Evolutionary conservation across 2,888 invertebrate genomes (phyloP).

Genomic region (Meganola albula): DNA sequence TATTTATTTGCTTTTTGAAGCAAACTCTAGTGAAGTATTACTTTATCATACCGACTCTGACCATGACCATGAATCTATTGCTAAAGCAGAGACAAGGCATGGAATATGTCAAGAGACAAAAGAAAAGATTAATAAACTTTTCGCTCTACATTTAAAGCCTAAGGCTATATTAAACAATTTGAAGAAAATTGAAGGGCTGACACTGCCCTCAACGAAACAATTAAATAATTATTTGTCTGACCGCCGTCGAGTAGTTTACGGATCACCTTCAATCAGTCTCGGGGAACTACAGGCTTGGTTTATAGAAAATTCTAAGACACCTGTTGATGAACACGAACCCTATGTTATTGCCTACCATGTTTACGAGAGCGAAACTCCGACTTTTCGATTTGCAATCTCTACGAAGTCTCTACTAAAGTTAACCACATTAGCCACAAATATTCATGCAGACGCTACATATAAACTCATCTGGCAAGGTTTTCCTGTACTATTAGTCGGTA

Average conservation of each 20-base stretch:
- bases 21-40: not conserved
- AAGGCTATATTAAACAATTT: conserved; percentile 12
- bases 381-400: conserved; percentile 7
- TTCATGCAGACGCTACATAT: conserved; percentile 11
- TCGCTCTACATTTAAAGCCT: conserved; percentile 10
- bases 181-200: conserved; percentile 5
- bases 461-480: conserved; percentile 7
- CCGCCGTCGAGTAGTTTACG: conserved; percentile 8
- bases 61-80: conserved; percentile 2
- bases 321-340: conserved; percentile 10
- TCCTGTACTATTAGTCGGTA: conserved; percentile 10
- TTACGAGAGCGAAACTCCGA: conserved; percentile 6
- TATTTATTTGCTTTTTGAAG: not conserved
- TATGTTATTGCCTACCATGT: conserved; percentile 9
- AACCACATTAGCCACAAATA: conserved; percentile 10
- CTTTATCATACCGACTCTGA: not conserved
- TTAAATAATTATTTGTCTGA: conserved; percentile 13
- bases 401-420: conserved; percentile 9
- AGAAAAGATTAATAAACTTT: conserved; percentile 13
- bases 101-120: conserved; percentile 5
- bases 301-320: conserved; percentile 7
- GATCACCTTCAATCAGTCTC: conserved; percentile 10
- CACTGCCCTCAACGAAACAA: conserved; percentile 11
- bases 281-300: conserved; percentile 11
- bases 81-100: not conserved